phyloP scores from a whole-genome alignment of 2,113 vertebrate genomes.

The Acrocephalus arundinaceus region DNA sequence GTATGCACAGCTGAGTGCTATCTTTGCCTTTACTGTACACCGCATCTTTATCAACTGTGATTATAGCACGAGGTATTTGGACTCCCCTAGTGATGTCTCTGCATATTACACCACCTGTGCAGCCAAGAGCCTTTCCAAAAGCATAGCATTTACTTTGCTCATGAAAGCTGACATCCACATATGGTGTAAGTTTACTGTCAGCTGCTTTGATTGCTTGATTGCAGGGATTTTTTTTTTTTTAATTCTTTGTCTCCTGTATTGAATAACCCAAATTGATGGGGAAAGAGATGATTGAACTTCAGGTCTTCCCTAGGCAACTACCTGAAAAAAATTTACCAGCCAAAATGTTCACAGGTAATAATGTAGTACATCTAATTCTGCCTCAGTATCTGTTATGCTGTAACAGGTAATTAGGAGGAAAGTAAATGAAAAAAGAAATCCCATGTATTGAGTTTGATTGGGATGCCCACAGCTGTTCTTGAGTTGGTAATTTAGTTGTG shows the following conservation, averaged over 20 bases:
- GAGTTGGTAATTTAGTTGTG: not conserved
- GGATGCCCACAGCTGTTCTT: not conserved
- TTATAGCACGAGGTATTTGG: not conserved
- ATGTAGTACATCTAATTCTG: not conserved
- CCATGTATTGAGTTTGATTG: not conserved
- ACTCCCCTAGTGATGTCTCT: not conserved
- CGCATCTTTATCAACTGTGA: not conserved
- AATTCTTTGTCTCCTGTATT: not conserved
- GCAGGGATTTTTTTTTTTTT: not conserved
- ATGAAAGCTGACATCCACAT: not conserved
- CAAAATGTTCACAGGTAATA: not conserved
- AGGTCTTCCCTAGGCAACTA: not conserved
- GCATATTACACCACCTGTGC: not conserved
- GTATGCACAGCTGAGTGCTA: not conserved
- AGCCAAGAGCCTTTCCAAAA: not conserved
- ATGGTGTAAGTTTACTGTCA: not conserved
- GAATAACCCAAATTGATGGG: not conserved
- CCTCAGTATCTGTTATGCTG: not conserved
- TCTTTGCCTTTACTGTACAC: not conserved
- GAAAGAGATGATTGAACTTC: not conserved
- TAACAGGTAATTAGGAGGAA: not conserved
- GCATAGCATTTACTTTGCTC: not conserved
- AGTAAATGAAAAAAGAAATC: not conserved
- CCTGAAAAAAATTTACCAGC: not conserved
- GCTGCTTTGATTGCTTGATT: not conserved